Conservation (phyloP, 2,797 vertebrate species). For the Peromyscus nudipes region DNA sequence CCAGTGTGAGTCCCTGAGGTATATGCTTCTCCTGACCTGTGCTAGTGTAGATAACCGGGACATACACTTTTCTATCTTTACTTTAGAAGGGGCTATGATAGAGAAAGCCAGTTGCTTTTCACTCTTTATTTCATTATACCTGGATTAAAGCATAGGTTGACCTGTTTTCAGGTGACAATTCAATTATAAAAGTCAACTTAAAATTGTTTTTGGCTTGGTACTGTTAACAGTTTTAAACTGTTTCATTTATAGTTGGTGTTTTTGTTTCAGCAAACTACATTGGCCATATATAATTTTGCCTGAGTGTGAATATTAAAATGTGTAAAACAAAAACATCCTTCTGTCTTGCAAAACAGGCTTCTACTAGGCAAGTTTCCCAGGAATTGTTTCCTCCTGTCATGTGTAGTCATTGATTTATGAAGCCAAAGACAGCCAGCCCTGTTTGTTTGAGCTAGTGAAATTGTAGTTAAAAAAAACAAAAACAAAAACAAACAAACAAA, state of each 20-base stretch:
- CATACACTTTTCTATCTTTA: not conserved
- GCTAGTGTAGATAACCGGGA: not conserved
- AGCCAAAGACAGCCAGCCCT: not conserved
- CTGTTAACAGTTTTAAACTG: not conserved
- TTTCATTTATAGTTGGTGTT: slow-evolving; percentile 32
- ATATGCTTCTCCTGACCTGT: not conserved
- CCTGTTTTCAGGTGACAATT: slow-evolving; percentile 36
- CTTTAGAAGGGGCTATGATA: not conserved
- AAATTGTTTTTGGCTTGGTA: not conserved
- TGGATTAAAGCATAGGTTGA: not conserved
- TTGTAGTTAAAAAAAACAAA: not conserved
- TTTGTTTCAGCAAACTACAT: slow-evolving; percentile 34
- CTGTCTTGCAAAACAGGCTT: not conserved
- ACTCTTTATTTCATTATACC: not conserved
- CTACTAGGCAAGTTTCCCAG: not conserved
- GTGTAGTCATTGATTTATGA: not conserved
- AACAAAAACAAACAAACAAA: not conserved
- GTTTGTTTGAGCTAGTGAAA: not conserved
- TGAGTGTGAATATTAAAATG: not conserved
- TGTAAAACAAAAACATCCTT: not conserved
- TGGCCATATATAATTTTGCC: not conserved
- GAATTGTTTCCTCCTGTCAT: not conserved
- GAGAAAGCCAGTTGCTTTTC: not conserved
- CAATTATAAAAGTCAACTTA: slow-evolving; percentile 15
- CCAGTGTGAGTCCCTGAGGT: not conserved